Evolutionary conservation across 1,140 invertebrate species (phyloP).

Genomic region (Drosophila pectinifera): DNA sequence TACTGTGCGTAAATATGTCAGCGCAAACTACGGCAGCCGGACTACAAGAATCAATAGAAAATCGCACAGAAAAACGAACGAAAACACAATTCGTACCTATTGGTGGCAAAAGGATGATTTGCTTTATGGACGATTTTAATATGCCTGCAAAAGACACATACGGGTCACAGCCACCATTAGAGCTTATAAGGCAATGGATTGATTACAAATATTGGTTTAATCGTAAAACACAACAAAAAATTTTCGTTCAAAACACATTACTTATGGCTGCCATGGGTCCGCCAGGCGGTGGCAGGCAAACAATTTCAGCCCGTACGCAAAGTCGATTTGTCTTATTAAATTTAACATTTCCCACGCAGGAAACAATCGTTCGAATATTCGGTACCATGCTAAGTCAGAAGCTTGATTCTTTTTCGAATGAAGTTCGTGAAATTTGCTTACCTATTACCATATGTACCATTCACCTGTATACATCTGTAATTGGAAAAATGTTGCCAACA

Average conservation of each 20-base stretch:
- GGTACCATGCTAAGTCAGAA: constrained; percentile 93
- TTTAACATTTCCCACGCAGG: constrained; percentile 91
- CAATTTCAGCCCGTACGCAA: constrained; percentile 90
- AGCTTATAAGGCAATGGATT: constrained; percentile 93
- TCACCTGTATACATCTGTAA: constrained; percentile 90
- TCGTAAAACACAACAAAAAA: constrained; percentile 89
- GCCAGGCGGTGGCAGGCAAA: constrained; percentile 91
- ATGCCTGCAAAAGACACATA: constrained; percentile 95
- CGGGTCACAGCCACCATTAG: constrained; percentile 93
- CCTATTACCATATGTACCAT: constrained; percentile 87
- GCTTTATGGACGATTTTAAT: constrained; percentile 95
- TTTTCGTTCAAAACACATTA: constrained; percentile 91
- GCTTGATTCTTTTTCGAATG: constrained; percentile 90
- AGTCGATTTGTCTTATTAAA: constrained; percentile 93
- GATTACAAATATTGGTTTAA: constrained; percentile 96
- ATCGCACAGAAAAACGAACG: constrained; percentile 92
- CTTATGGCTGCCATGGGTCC: constrained; percentile 92
- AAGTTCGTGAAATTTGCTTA: constrained; percentile 90
- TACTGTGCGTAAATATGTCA: constrained; percentile 93
- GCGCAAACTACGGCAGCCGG: constrained; percentile 93
- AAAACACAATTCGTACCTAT: constrained; percentile 92
- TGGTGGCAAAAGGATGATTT: constrained; percentile 91
- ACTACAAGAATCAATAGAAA: constrained; percentile 92
- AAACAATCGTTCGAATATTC: constrained; percentile 92
- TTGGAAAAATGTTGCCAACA: constrained; percentile 91